phyloP scores from a whole-genome alignment of 2,888 invertebrate genomes.

The Amiota communis region DNA sequence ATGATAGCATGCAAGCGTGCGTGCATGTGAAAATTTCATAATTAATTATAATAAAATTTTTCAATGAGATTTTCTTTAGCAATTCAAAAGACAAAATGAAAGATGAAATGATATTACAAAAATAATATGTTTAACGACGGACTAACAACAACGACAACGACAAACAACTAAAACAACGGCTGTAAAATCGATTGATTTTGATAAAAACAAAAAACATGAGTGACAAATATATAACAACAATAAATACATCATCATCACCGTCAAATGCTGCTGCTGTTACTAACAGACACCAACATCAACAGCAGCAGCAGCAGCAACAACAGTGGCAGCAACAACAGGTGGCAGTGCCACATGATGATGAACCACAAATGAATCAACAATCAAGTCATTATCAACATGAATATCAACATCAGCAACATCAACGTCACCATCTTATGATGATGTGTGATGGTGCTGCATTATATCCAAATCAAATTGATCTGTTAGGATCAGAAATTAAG shows the following conservation, averaged over 20 bases:
- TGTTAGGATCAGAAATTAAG: too few species aligned
- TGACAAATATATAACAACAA: conserved; percentile 34
- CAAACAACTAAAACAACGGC: conserved; percentile 29
- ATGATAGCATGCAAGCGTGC: too few species aligned
- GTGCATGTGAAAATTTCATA: too few species aligned
- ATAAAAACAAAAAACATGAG: conserved; percentile 21
- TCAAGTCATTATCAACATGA: conserved; percentile 34
- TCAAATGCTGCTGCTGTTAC: neutral
- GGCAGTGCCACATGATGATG: conserved; percentile 22
- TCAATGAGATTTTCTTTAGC: neutral
- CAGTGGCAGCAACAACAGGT: conserved; percentile 39
- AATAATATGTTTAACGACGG: conserved; percentile 17
- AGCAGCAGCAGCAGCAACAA: neutral
- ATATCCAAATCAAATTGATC: too few species aligned
- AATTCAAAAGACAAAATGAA: neutral
- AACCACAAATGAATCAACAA: conserved; percentile 38
- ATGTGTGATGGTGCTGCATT: too few species aligned
- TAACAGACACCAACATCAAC: neutral
- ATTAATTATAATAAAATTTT: neutral
- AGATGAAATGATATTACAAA: neutral
- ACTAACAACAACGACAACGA: conserved; percentile 32
- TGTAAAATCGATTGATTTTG: neutral
- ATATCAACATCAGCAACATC: conserved; percentile 40
- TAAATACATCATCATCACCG: conserved; percentile 11
- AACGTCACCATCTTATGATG: conserved; percentile 7